These are phyloP conservation scores for Ciconia nigra DNA, from an alignment of 2,797 vertebrate genomes.

Conservation along the genomic window DNA sequence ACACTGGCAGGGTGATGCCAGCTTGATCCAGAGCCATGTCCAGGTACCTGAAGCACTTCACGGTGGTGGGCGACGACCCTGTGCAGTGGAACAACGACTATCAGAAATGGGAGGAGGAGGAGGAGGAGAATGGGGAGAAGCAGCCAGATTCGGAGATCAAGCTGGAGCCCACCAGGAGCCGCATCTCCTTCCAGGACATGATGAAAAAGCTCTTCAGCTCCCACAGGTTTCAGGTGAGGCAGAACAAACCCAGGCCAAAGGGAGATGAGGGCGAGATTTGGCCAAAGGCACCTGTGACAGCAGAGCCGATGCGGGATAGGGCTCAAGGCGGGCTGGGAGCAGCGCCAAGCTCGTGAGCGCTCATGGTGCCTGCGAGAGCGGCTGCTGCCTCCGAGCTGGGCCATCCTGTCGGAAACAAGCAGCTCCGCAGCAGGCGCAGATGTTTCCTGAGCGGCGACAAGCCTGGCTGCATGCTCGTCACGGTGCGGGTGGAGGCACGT, in stretches of 20 bases:
- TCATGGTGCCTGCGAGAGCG: accelerated
- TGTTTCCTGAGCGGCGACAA: background rate
- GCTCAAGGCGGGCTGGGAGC: background rate
- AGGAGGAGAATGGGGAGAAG: slow-evolving; percentile 66
- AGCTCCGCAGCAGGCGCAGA: accelerated
- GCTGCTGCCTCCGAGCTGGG: background rate
- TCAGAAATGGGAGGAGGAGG: slow-evolving; percentile 77
- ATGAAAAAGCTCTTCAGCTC: slow-evolving; percentile 84
- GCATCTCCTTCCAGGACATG: slow-evolving; percentile 74
- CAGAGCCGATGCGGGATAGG: accelerated
- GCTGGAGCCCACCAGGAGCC: background rate
- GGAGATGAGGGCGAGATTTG: background rate
- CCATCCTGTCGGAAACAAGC: accelerated
- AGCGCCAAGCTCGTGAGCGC: accelerated
- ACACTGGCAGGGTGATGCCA: background rate
- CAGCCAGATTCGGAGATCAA: background rate
- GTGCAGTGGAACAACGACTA: slow-evolving; percentile 69
- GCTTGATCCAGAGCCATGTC: slow-evolving; percentile 78
- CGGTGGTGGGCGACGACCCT: slow-evolving; percentile 84
- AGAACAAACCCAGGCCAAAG: background rate
- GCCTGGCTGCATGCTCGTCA: background rate
- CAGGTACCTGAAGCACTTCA: slow-evolving; percentile 88
- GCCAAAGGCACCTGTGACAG: background rate
- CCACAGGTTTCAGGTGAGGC: slow-evolving; percentile 88
- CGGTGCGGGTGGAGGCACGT: accelerated